A percentile compares a stretch with the other conserved stretches of the same genome.
Conservation (phyloP, 2,113 vertebrate species). For the Geococcyx californianus region DNA sequence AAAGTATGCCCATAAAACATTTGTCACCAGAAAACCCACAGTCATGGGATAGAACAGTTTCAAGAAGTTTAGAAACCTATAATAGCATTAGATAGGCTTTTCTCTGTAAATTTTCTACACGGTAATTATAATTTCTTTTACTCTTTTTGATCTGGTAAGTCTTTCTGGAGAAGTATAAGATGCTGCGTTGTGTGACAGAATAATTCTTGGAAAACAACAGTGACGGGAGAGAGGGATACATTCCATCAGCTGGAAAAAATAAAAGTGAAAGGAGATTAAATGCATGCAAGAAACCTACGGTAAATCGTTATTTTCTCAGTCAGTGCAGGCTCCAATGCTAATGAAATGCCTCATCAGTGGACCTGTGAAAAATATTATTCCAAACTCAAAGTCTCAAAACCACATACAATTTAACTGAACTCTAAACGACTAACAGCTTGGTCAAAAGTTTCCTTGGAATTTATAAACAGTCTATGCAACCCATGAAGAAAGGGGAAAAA, state of each 20-base stretch:
- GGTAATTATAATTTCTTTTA: not conserved
- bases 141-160: not conserved
- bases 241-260: constrained; percentile 62
- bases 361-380: constrained; percentile 36
- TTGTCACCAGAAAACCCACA: constrained; percentile 60
- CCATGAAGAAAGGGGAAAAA: not conserved
- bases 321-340: not conserved
- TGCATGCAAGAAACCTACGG: not conserved
- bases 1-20: constrained; percentile 66
- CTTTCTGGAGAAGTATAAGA: not conserved
- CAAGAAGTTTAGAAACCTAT: constrained; percentile 20
- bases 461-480: not conserved
- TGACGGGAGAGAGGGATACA: not conserved
- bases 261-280: constrained; percentile 49
- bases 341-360: constrained; percentile 57
- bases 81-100: not conserved
- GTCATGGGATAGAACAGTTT: constrained; percentile 15
- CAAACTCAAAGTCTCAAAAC: not conserved
- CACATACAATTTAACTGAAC: not conserved
- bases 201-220: not conserved
- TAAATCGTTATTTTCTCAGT: constrained; percentile 26
- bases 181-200: not conserved
- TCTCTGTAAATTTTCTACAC: not conserved
- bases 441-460: not conserved
- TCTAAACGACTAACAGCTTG: constrained; percentile 8